phyloP scores from a whole-genome alignment of 2,888 invertebrate species.

The Carcina quercana region DNA sequence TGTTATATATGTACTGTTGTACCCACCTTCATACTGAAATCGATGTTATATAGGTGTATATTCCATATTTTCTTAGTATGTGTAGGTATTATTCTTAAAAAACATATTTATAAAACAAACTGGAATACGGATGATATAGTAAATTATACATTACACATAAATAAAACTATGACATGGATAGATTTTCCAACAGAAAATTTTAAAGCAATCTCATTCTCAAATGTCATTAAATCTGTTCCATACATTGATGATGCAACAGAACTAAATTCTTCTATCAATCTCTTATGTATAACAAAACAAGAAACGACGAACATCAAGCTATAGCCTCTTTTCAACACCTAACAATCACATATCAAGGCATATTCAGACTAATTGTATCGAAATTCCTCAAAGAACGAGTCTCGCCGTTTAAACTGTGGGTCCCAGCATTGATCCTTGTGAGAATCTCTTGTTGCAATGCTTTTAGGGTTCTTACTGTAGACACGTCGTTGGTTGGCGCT shows the following conservation, averaged over 20 bases:
- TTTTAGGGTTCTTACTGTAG: constrained; percentile 82
- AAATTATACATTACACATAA: too few relatives aligned
- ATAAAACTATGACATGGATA: background rate
- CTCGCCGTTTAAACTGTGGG: constrained; percentile 52
- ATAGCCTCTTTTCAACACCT: background rate
- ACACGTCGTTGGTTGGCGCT: constrained; percentile 81
- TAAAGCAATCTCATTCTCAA: background rate
- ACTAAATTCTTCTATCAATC: too few relatives aligned
- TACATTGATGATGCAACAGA: background rate
- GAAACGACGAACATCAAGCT: too few relatives aligned
- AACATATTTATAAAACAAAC: too few relatives aligned
- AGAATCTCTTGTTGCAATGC: constrained; percentile 83
- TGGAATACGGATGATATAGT: too few relatives aligned
- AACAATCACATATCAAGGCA: constrained; percentile 37
- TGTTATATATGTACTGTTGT: too few relatives aligned
- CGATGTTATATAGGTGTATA: too few relatives aligned
- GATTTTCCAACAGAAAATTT: too few relatives aligned
- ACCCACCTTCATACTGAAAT: too few relatives aligned
- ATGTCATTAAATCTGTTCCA: background rate
- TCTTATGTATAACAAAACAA: background rate
- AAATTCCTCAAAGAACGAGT: constrained; percentile 57
- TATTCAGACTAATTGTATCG: constrained; percentile 66
- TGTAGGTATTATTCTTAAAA: too few relatives aligned
- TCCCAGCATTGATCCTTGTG: constrained; percentile 64
- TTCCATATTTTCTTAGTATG: too few relatives aligned